Base-by-base conservation (phyloP, 35 echinoderm and acorn worm genomes). In the Ophiothrix spiculata region DNA sequence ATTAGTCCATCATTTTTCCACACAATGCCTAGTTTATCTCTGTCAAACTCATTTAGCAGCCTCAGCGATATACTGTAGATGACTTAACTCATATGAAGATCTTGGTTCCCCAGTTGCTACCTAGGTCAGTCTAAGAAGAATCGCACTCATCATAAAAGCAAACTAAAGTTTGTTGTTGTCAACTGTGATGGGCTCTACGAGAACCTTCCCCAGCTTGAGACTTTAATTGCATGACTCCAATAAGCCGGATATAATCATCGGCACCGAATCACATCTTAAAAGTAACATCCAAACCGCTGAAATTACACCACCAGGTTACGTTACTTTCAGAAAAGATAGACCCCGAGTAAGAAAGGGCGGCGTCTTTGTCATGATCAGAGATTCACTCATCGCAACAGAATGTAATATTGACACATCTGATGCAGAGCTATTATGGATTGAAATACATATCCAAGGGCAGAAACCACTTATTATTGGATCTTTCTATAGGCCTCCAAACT, bases 171-270 rank as follows among this genome's bases (percentile, higher is more conserved):
- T 31, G 11, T 84, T 16, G 42, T 84, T 35, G 32, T 84, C 23
- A 84, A 84, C 38, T 86, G 84, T 86, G 75, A 86, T 86, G 84
- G 84, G 21, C 84, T 86, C 25, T 77, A 46, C 75, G 77, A 86
- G 38, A 86, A 86, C 38, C n/a, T n/a, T n/a, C n/a, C n/a, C n/a
- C n/a, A n/a, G n/a, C n/a, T n/a, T n/a, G n/a, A n/a, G n/a, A n/a
- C 40, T 86, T 39, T 40, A 64, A 32, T 75, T 77, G 25, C 54
- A 77, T 40, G 73, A 86, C 31, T 14, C 14, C 14, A 64, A 86
- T 33, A 84, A 84, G 25, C 81, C 81, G 21, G 81, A 86, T 75
- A 23, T n/a, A n/a, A n/a, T n/a, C n/a, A n/a, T n/a, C n/a, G n/a
- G n/a, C n/a, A n/a, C n/a, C n/a, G 84, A 86, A 40, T 86, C 64